phyloP scores from a whole-genome alignment of 2,113 vertebrate genomes.

The Dasyornis broadbenti region DNA sequence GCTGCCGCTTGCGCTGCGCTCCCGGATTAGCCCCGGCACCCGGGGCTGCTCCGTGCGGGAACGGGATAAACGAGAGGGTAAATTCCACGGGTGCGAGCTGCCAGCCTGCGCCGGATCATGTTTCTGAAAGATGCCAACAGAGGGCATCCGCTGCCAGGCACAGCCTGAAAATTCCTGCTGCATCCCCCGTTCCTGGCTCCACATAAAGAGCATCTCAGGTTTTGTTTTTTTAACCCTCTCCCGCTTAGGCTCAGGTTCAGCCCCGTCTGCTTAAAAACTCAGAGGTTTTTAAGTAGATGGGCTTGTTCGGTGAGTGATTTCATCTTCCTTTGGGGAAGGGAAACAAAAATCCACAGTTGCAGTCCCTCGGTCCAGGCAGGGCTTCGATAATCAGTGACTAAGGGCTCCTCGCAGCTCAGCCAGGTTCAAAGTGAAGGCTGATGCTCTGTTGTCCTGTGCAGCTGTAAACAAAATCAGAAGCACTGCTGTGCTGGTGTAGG shows the following conservation, averaged over 20 bases:
- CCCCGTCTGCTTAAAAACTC: background rate
- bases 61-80: rapidly evolving
- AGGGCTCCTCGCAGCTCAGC: background rate
- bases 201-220: background rate
- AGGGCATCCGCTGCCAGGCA: constrained; percentile 68
- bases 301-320: background rate
- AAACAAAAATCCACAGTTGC: background rate
- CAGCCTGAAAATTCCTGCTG: background rate
- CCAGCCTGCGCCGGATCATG: background rate
- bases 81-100: rapidly evolving
- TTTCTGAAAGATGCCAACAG: constrained; percentile 74
- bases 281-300: background rate
- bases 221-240: background rate
- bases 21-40: rapidly evolving
- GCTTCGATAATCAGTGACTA: constrained; percentile 1
- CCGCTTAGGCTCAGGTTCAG: background rate
- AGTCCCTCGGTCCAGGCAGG: background rate
- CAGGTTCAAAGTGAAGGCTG: background rate
- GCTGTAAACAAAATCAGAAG: constrained; percentile 14
- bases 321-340: background rate
- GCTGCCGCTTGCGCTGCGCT: background rate
- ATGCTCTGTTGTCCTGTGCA: background rate
- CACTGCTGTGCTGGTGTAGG: background rate
- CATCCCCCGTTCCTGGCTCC: background rate
- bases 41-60: background rate